phyloP scores from a whole-genome alignment of 2,797 vertebrate species.

The Channallabes apus region DNA sequence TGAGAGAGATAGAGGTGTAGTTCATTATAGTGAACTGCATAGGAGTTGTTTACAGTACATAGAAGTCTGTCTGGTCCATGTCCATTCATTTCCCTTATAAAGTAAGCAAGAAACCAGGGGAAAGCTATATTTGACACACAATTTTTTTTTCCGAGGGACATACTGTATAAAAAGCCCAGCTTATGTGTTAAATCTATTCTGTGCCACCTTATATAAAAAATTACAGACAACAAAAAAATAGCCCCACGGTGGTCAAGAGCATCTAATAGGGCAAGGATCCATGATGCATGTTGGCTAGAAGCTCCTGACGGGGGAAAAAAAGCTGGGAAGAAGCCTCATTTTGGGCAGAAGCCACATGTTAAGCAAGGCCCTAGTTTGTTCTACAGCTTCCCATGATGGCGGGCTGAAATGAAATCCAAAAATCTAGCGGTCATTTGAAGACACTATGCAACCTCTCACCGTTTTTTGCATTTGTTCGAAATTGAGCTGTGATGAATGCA shows the following conservation, averaged over 20 bases:
- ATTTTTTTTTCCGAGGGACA: no score
- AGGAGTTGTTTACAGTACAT: no score
- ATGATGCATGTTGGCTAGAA: neutral
- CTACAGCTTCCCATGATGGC: neutral
- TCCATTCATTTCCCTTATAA: no score
- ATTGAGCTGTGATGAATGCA: slow-evolving; percentile 15
- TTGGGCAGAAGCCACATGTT: neutral
- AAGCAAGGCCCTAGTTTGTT: neutral
- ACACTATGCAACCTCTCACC: neutral
- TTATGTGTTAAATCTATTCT: neutral
- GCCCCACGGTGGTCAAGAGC: no score
- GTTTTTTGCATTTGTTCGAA: neutral
- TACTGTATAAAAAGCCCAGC: neutral
- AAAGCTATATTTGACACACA: no score
- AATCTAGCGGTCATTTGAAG: neutral
- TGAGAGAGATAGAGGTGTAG: no score
- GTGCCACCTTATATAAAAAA: neutral
- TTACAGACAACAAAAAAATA: neutral
- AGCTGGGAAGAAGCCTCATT: neutral
- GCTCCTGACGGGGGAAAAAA: neutral
- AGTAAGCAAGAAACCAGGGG: no score
- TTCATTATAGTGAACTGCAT: no score
- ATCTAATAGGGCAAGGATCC: neutral
- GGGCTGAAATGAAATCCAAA: neutral
- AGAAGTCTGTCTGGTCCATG: no score